Evolutionary conservation across 2,797 vertebrate genomes (phyloP), one percentile per base, ranked within the genome.

Genomic region (Pygocentrus nattereri): DNA sequence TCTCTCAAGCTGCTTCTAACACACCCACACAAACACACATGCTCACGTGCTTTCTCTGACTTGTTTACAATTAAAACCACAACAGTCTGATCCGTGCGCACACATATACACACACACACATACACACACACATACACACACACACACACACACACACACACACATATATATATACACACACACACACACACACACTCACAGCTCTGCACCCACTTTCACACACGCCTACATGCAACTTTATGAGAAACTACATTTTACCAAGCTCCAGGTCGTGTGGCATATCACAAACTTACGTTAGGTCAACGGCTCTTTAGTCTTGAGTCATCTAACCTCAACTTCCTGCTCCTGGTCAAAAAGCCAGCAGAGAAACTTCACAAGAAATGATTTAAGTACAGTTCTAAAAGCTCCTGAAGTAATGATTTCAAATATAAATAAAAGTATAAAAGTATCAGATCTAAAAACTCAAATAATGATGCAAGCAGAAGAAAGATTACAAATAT

Each of bases 11-110:
- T 41, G 56, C 30, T 34, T 44, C 73, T 76, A 50, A 68, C 30
- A 82, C 82, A 73, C 74, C 64, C 49, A 82, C 38, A 7, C 81
- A 71, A 74, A 59, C 65, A 68, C 74, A 73, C 64, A 71, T 25
- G 4, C 64, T 65, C 85, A 76, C 13, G 59, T 80, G 76, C 65
- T 79, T 81, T 81, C 78, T 73, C 64, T 41, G 50, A 71, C 67
- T 81, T 81, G 79, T 76, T 76, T 78, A 84, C 67, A 79, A 80
- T 81, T 79, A 65, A 83, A 71, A 74, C 78, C 78, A 67, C 65
- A 81, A 79, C 74, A 83, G 67, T 64, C 23, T 19, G 4, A 62
- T 21, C 38, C 56, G 23, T 54, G 19, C 30, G 58, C 54, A 78
- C 72, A 62, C 83, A 68, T 72, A 80, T 31, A 54, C 56, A 65